Percentiles rank a stretch among this genome's conserved stretches.
Evolutionary conservation across 1,140 invertebrate species (phyloP).

Genomic region (Danaus melanippus): DNA sequence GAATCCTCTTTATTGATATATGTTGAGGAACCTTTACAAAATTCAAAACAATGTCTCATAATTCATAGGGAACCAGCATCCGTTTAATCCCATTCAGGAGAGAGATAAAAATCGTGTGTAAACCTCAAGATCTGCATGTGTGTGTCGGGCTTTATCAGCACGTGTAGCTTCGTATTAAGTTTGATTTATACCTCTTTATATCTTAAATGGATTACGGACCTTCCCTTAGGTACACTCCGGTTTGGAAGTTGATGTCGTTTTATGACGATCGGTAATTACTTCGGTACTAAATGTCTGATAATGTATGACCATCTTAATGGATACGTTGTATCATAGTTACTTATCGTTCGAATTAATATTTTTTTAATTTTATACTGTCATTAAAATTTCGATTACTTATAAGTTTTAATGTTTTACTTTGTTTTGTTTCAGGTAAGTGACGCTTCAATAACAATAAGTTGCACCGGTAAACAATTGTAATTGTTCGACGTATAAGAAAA

Average conservation of each 20-base stretch:
- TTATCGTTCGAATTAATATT: too few relatives aligned
- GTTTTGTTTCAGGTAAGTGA: too few relatives aligned
- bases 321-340: too few relatives aligned
- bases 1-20: conserved; percentile 16
- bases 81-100: conserved; percentile 12
- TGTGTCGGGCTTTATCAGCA: conserved; percentile 59
- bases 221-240: conserved; percentile 44
- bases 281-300: too few relatives aligned
- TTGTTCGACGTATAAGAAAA: too few relatives aligned
- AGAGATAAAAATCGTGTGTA: conserved; percentile 5
- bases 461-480: too few relatives aligned
- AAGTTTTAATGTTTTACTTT: too few relatives aligned
- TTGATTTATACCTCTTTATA: conserved; percentile 70
- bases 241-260: conserved; percentile 42
- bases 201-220: conserved; percentile 68
- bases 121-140: conserved; percentile 15
- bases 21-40: conserved; percentile 9
- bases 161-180: conserved; percentile 65
- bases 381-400: too few relatives aligned
- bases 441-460: too few relatives aligned
- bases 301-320: too few relatives aligned
- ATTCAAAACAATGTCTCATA: conserved; percentile 2
- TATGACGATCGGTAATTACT: conserved; percentile 41
- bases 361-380: too few relatives aligned
- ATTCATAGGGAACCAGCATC: conserved; percentile 10